A percentile compares a stretch with the other conserved stretches of the same genome.
Evolutionary conservation across 2,888 invertebrate species (phyloP).

Genomic region (Smittia aterrima): DNA sequence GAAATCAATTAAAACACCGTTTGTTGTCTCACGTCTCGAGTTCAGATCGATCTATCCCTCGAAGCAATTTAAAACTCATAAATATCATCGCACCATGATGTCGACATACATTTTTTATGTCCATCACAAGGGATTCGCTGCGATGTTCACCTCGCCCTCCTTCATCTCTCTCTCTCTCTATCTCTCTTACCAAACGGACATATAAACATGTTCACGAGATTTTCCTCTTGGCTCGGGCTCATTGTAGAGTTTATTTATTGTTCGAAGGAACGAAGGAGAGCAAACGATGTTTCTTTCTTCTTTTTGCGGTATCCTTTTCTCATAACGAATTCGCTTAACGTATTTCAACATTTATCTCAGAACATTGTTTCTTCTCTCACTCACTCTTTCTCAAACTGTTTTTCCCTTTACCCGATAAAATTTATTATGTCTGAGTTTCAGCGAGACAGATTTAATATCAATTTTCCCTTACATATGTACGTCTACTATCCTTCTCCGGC

Average conservation of each 20-base stretch:
- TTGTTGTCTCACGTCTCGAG: not conserved
- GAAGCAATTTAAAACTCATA: slow-evolving; percentile 30
- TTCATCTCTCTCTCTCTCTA: not conserved
- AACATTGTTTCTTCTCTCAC: slow-evolving; percentile 29
- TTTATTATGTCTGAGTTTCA: slow-evolving; percentile 42
- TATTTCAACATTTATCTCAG: slow-evolving; percentile 41
- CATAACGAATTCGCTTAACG: slow-evolving; percentile 36
- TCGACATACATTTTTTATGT: slow-evolving; percentile 36
- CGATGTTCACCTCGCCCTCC: not conserved
- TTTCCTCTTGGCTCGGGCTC: not conserved
- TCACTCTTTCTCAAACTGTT: slow-evolving; percentile 7
- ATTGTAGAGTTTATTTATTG: slow-evolving; percentile 35
- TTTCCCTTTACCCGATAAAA: slow-evolving; percentile 23
- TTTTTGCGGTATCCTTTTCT: slow-evolving; percentile 41
- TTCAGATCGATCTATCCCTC: not conserved
- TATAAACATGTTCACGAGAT: not conserved
- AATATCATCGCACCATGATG: slow-evolving; percentile 34
- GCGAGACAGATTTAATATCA: slow-evolving; percentile 41
- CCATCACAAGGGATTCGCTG: slow-evolving; percentile 34
- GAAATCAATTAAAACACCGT: slow-evolving; percentile 19
- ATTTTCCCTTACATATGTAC: slow-evolving; percentile 41
- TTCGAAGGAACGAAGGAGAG: slow-evolving; percentile 9
- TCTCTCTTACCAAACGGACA: not conserved
- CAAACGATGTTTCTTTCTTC: slow-evolving; percentile 2
- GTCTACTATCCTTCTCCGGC: slow-evolving; percentile 21